Base-by-base conservation (phyloP, 2,888 invertebrate species). In the Nephrotoma flavescens region DNA sequence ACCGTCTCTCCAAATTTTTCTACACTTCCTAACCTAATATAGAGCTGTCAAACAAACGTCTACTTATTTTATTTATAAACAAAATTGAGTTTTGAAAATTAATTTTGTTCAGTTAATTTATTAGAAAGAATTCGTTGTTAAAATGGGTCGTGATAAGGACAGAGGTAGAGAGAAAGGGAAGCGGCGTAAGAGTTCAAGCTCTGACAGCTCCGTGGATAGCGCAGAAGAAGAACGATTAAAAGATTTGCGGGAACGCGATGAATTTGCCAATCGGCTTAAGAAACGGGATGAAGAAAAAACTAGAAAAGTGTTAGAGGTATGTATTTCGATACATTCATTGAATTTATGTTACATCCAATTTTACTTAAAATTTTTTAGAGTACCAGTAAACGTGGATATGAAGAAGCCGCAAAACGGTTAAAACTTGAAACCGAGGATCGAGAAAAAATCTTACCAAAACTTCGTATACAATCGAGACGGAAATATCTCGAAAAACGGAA, bases 401-500 rank as follows among this genome's bases (percentile, higher is more conserved):
- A 95, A 90, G 98, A 98, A 92, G 98, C 99, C 12, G 96, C 97
- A 6, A 98, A 97, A 91, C 93, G 98, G 19, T 93, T 98, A 0
- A 96, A 98, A 91, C 90, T 98, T 89, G 98, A 98, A 92, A 94
- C 95, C 47, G 96, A 97, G 89, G 96, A 97, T 89, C 93, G 96
- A 86, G 96, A 96, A 87, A 97, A 96, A 90, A 93, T 98, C 88
- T 92, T 99, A 86, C 98, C 98, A 0, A 96, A 96, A 89, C 91
- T 99, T 41, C 93, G 99, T 47, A 93, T 98, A 19, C 96, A 98
- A 90, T 99, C 99, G 0, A 94, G 99, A 42, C 93, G 98, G 85
- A 96, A 97, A 89, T 99, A 99, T 91, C 93, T 99, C 89, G 96
- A 97, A 90, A 99, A 99, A 91, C 94, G 99, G 85, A 98, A 98